Evolutionary conservation across 1,140 invertebrate genomes (phyloP).

Genomic region (Rhopalosiphum maidis): DNA sequence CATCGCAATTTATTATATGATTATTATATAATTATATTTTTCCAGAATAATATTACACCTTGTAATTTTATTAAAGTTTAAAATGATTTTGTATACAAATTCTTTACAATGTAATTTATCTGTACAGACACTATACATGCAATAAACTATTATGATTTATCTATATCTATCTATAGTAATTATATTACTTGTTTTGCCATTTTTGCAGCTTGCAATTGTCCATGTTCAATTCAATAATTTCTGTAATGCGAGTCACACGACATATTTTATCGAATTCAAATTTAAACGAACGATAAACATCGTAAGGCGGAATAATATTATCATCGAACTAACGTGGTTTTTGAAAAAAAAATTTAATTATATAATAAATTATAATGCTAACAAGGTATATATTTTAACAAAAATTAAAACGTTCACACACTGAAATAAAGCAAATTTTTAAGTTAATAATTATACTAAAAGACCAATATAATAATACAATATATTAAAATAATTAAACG

Average conservation of each 20-base stretch:
- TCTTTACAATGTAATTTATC: not conserved
- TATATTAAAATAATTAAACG: not conserved
- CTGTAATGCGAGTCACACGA: not conserved
- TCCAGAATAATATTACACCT: not conserved
- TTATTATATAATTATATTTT: not conserved
- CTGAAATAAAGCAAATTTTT: not conserved
- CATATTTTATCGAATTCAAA: not conserved
- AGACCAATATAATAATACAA: not conserved
- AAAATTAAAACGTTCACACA: not conserved
- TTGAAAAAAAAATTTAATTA: not conserved
- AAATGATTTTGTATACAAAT: not conserved
- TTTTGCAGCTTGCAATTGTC: not conserved
- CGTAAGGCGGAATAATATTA: not conserved
- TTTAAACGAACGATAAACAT: not conserved
- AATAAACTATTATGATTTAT: too few relatives aligned
- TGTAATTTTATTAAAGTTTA: not conserved
- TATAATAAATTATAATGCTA: not conserved
- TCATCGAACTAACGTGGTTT: not conserved
- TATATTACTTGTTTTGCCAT: constrained; percentile 30
- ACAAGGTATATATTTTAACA: not conserved
- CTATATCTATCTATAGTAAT: not conserved
- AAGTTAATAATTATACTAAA: not conserved
- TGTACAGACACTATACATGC: not conserved
- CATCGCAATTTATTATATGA: not conserved
- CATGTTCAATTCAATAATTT: not conserved